Conservation (phyloP, 2,113 vertebrate species). For the Cygnus buccinator region DNA sequence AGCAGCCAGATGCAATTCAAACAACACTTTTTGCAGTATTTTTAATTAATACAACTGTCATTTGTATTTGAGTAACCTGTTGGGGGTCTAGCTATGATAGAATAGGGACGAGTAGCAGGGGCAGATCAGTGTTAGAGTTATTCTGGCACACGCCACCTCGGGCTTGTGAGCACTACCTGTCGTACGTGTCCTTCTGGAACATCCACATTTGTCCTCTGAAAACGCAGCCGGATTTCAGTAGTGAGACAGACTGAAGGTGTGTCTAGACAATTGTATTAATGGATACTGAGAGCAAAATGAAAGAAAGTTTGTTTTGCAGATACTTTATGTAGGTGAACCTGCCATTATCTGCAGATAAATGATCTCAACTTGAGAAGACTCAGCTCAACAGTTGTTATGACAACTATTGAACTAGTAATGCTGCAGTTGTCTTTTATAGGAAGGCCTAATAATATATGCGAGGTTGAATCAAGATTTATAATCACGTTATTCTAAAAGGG, state of each 20-base stretch:
- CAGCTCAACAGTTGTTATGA: background rate
- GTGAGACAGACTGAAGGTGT: background rate
- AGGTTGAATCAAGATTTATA: background rate
- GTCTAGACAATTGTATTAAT: background rate
- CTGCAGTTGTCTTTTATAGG: background rate
- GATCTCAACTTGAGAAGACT: background rate
- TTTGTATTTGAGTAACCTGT: background rate
- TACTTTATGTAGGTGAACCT: background rate
- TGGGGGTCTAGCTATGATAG: background rate
- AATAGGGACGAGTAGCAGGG: background rate
- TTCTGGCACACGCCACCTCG: background rate
- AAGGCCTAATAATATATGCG: background rate
- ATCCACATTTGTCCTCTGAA: background rate
- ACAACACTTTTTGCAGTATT: background rate
- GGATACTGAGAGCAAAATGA: conserved; percentile 10
- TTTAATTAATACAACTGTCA: background rate
- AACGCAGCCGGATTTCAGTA: background rate
- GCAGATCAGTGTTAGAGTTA: background rate
- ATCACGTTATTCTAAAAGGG: background rate
- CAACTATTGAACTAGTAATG: background rate
- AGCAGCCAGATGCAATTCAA: background rate
- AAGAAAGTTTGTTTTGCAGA: background rate
- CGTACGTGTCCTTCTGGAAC: background rate
- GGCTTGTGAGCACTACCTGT: background rate
- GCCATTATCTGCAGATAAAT: background rate